Evolutionary conservation across 2,113 vertebrate species (phyloP).

Genomic region (Steatornis caripensis): DNA sequence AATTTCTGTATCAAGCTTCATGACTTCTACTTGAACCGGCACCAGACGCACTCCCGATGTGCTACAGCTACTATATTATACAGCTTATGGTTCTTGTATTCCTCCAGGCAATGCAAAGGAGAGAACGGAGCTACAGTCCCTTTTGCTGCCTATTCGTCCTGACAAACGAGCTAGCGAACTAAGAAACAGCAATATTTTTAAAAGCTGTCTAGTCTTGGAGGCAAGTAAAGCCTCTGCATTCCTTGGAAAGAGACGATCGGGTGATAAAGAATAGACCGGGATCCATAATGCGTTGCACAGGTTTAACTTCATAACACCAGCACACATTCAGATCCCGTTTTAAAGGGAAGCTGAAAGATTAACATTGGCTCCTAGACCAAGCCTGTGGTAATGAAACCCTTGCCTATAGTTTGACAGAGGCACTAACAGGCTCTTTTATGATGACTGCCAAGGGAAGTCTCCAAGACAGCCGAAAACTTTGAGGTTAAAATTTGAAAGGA

Average conservation of each 20-base stretch:
- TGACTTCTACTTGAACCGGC: neutral
- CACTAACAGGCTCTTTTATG: neutral
- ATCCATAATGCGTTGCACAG: neutral
- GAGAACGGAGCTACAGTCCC: neutral
- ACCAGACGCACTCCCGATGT: accelerated
- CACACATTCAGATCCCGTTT: neutral
- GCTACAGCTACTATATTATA: neutral
- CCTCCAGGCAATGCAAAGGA: neutral
- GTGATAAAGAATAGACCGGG: neutral
- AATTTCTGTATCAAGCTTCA: neutral
- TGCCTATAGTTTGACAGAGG: neutral
- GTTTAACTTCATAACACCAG: neutral
- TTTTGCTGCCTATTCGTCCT: neutral
- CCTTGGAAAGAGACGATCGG: neutral
- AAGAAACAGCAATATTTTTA: neutral
- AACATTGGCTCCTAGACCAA: neutral
- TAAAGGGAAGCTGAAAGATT: conserved; percentile 5
- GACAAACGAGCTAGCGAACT: neutral
- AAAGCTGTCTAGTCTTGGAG: neutral
- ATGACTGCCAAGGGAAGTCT: conserved; percentile 20
- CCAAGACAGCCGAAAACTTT: neutral
- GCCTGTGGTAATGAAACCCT: neutral
- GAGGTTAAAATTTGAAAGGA: conserved; percentile 49
- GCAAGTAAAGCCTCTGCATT: neutral
- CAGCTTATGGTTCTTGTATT: neutral